These are phyloP conservation scores for Ia io DNA, from an alignment of 2,113 vertebrate species.

Conservation along the genomic window DNA sequence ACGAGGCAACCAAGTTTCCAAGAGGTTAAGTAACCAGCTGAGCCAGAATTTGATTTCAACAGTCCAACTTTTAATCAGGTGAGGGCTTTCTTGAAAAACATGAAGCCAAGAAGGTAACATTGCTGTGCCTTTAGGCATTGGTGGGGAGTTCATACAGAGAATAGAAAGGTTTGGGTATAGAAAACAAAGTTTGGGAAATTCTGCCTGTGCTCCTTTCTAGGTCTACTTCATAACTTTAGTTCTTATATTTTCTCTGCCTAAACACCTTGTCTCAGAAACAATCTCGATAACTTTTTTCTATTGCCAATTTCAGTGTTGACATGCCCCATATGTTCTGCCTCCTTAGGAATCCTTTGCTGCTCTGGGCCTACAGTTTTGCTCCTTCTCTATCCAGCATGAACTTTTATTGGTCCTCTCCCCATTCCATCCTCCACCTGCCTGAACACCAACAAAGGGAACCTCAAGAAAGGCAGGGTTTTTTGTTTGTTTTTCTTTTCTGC, in stretches of 20 bases:
- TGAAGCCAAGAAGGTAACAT: neutral
- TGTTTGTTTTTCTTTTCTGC: neutral
- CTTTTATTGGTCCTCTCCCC: neutral
- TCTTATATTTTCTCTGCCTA: neutral
- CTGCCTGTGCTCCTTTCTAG: neutral
- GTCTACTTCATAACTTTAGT: neutral
- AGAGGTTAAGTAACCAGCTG: neutral
- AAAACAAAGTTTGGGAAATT: neutral
- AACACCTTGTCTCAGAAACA: neutral
- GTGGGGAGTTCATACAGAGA: neutral
- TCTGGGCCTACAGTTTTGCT: neutral
- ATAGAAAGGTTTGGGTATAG: neutral
- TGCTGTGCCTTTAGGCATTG: neutral
- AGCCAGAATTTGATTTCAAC: neutral
- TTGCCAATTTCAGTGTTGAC: neutral
- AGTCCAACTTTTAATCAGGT: neutral
- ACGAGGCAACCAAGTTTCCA: neutral
- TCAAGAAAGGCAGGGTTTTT: neutral
- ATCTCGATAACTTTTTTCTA: neutral
- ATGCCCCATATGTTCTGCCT: neutral
- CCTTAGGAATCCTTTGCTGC: neutral
- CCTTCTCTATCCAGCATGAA: neutral
- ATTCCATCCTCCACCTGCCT: neutral
- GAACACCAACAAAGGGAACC: neutral
- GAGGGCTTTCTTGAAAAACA: neutral